A percentile compares a stretch with the other conserved stretches of the same genome.
These are phyloP conservation scores for Tapirus terrestris DNA, from an alignment of 2,113 vertebrate genomes.

Conservation along the genomic window DNA sequence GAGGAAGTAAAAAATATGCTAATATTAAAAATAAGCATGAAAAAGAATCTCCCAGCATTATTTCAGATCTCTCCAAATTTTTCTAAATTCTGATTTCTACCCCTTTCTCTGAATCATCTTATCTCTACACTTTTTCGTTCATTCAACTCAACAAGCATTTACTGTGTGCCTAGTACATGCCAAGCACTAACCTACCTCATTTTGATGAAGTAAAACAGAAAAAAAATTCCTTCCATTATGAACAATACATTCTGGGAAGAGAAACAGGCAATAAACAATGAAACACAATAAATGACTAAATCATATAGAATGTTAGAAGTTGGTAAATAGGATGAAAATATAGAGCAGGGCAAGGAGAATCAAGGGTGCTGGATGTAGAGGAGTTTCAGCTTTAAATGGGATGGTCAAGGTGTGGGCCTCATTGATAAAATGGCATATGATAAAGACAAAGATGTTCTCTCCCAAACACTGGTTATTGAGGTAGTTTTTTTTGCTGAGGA, in stretches of 20 bases:
- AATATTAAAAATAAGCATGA: background rate
- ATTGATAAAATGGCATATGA: background rate
- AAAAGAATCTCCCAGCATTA: background rate
- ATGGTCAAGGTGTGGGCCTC: background rate
- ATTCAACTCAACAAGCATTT: background rate
- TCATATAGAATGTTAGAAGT: background rate
- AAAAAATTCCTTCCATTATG: background rate
- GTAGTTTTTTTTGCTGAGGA: background rate
- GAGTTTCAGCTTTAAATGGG: background rate
- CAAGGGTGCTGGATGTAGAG: background rate
- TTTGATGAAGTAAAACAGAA: background rate
- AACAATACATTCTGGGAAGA: background rate
- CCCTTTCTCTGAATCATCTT: background rate
- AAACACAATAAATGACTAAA: background rate
- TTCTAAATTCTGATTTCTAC: background rate
- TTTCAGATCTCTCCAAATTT: background rate
- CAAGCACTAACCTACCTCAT: background rate
- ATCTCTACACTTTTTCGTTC: background rate
- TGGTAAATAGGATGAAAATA: background rate
- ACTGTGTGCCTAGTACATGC: background rate
- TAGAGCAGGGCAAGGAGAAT: background rate
- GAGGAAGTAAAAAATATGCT: background rate
- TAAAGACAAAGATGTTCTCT: constrained; percentile 4
- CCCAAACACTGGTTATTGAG: constrained; percentile 73
- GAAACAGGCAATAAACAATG: background rate